Evolutionary conservation across 2,888 invertebrate species (phyloP).

Genomic region (Anthophora plumipes): DNA sequence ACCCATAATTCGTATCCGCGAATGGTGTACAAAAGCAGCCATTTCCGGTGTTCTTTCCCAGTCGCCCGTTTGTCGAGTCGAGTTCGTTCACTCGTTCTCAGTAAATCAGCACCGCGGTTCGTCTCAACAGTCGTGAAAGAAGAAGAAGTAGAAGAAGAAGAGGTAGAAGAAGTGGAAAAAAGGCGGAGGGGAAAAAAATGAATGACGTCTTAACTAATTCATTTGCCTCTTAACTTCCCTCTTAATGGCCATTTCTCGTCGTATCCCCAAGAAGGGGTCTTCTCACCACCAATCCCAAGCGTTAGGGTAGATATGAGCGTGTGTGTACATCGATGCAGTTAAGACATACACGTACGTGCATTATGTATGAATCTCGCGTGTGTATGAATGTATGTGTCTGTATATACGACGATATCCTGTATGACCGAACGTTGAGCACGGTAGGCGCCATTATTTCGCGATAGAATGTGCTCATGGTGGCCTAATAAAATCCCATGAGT

Average conservation of each 20-base stretch:
- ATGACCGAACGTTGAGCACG: constrained; percentile 54
- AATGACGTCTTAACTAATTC: constrained; percentile 58
- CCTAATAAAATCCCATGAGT: constrained; percentile 80
- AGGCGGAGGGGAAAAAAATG: constrained; percentile 6
- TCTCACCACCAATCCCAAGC: constrained; percentile 7
- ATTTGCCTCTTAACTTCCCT: constrained; percentile 41
- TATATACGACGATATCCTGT: constrained; percentile 17
- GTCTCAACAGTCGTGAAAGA: constrained; percentile 5
- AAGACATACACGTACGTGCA: constrained; percentile 24
- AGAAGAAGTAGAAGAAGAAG: background rate
- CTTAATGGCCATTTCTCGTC: constrained; percentile 41
- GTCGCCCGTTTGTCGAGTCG: constrained; percentile 32
- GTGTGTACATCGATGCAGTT: background rate
- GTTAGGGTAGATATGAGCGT: constrained; percentile 5
- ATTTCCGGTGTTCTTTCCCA: constrained; percentile 52
- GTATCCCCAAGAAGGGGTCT: background rate
- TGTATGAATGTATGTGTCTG: constrained; percentile 1
- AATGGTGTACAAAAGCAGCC: constrained; percentile 48
- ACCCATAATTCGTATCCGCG: constrained; percentile 46
- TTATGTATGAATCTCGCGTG: constrained; percentile 32
- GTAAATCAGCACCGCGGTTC: constrained; percentile 58
- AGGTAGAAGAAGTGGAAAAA: no score
- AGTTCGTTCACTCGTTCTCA: constrained; percentile 22
- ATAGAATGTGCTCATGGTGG: constrained; percentile 73
- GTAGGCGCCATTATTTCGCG: constrained; percentile 71